Evolutionary conservation across 2,113 vertebrate genomes (phyloP), one percentile per base, ranked within the genome.

Genomic region (Tetrax tetrax): DNA sequence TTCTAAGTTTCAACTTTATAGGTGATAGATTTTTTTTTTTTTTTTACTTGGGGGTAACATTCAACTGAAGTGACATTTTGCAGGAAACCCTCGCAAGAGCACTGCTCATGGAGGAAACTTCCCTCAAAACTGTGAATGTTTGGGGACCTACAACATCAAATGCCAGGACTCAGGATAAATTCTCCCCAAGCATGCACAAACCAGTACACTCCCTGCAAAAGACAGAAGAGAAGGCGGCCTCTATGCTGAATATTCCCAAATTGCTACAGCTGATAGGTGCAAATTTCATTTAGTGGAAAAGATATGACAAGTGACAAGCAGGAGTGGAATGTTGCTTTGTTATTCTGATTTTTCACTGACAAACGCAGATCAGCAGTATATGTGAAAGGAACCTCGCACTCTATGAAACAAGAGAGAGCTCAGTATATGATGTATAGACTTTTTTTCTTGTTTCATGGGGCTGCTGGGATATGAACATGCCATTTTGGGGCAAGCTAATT

Each of bases 401-500:
- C 53, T 74, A 1, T 57, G 88, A 90, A 86, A 93, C 31, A 70
- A 41, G 14, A 83, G 31, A 92, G 71, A 92, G 47, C 63, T 92
- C 80, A 63, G 74, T n/a, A 71, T 92, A 82, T 87, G 89, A 91
- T 94, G 60, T 66, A 92, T 31, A 86, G 88, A 78, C 56, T 23
- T 75, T 53, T 94, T 91, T 83, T 22, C 15, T 35, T 93, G 27
- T 48, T 97, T 89, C 79, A 76, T 92, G 76, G 75, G 86, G 69
- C 56, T 75, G 77, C 64, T 80, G 69, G 77, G 74, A 95, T 65
- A 96, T 70, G 64, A 96, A 80, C 18, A 38, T 91, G 69, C 90
- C 93, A 89, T 95, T 97, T 89, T 78, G 75, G 87, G 72, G 88
- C 81, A 90, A 98, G 91, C 81, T 95, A 90, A 95, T 97, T 96